Evolutionary conservation across 2,797 vertebrate species (phyloP).

Genomic region (Sebastes ruberrimus): DNA sequence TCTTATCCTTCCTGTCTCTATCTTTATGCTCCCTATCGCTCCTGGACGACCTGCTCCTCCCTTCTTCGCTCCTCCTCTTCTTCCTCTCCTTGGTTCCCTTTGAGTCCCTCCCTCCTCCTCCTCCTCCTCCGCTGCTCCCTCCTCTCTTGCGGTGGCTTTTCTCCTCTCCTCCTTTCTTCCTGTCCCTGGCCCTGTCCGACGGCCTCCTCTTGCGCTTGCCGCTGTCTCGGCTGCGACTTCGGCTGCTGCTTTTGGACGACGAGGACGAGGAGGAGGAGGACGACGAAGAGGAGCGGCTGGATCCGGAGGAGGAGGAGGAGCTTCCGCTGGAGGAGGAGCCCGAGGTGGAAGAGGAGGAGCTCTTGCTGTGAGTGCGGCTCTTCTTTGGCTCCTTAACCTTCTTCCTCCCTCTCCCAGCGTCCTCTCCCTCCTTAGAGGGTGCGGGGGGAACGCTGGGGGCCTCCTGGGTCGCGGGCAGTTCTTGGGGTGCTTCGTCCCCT

Average conservation of each 20-base stretch:
- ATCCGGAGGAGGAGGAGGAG: slow-evolving; percentile 90
- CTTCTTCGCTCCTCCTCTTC: slow-evolving; percentile 82
- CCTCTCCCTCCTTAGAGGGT: slow-evolving; percentile 65
- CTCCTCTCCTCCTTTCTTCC: slow-evolving; percentile 86
- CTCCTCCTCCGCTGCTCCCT: slow-evolving; percentile 87
- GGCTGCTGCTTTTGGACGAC: slow-evolving; percentile 83
- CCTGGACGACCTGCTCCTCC: slow-evolving; percentile 90
- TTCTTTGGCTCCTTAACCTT: slow-evolving; percentile 79
- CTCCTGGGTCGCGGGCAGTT: slow-evolving; percentile 26
- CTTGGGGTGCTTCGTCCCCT: slow-evolving; percentile 44
- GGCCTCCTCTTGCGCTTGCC: slow-evolving; percentile 89
- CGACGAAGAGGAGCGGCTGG: slow-evolving; percentile 87
- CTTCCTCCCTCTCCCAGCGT: slow-evolving; percentile 80
- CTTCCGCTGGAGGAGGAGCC: slow-evolving; percentile 89
- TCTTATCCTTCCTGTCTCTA: slow-evolving; percentile 95
- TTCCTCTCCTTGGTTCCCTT: slow-evolving; percentile 89
- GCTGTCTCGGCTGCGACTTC: slow-evolving; percentile 85
- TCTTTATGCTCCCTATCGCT: slow-evolving; percentile 96
- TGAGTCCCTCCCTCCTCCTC: slow-evolving; percentile 88
- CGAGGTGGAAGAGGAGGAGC: slow-evolving; percentile 90
- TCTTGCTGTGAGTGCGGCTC: slow-evolving; percentile 84
- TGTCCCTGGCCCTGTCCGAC: slow-evolving; percentile 78
- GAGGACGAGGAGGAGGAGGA: slow-evolving; percentile 90
- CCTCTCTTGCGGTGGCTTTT: slow-evolving; percentile 87
- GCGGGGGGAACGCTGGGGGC: neutral